Evolutionary conservation across 2,888 invertebrate genomes (phyloP).

Genomic region (Orthosia gracilis): DNA sequence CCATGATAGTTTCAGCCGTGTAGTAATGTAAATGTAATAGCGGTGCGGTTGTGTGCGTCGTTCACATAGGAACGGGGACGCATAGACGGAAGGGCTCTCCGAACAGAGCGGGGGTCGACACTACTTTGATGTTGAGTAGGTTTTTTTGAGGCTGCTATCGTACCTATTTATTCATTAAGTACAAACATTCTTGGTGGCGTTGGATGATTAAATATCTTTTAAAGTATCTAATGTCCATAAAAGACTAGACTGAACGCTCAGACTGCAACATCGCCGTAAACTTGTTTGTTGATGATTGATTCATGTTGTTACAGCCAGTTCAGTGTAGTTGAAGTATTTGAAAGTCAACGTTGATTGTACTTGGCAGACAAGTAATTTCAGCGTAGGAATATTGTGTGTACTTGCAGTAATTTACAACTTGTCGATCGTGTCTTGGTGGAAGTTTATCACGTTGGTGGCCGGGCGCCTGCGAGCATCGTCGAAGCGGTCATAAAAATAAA

Average conservation of each 20-base stretch:
- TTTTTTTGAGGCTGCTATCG: constrained; percentile 76
- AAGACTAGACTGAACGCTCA: constrained; percentile 9
- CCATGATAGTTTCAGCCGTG: constrained; percentile 83
- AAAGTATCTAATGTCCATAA: constrained; percentile 18
- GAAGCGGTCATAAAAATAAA: constrained; percentile 80
- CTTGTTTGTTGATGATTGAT: constrained; percentile 17
- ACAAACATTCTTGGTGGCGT: constrained; percentile 52
- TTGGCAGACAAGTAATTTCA: constrained; percentile 35
- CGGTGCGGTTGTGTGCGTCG: constrained; percentile 81
- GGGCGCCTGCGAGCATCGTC: constrained; percentile 71
- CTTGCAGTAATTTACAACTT: constrained; percentile 69
- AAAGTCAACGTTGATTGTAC: constrained; percentile 11
- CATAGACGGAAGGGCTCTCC: constrained; percentile 81
- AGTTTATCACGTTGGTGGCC: constrained; percentile 69
- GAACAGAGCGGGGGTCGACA: constrained; percentile 86
- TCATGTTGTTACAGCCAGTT: not conserved
- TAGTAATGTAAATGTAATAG: constrained; percentile 78
- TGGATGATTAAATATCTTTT: constrained; percentile 46
- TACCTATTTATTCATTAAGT: constrained; percentile 77
- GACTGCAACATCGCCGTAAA: not conserved
- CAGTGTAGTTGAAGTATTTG: constrained; percentile 11
- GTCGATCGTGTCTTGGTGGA: constrained; percentile 70
- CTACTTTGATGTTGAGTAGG: constrained; percentile 80
- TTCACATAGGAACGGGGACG: constrained; percentile 79
- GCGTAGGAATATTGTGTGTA: constrained; percentile 53